phyloP scores from a whole-genome alignment of 2,888 invertebrate species.

The Chrysomela aeneicollis region DNA sequence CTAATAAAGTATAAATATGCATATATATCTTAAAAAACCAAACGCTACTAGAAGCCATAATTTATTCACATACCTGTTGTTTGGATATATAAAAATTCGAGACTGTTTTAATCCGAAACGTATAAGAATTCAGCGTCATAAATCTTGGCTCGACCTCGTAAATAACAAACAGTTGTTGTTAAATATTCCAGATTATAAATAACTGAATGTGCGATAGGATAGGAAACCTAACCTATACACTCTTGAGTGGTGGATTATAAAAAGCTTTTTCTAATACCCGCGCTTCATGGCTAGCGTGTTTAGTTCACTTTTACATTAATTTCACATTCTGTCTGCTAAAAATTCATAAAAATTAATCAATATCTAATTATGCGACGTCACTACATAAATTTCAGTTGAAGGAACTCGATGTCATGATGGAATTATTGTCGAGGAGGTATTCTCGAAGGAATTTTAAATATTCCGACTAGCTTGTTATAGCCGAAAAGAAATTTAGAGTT shows the following conservation, averaged over 20 bases:
- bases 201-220: constrained; percentile 61
- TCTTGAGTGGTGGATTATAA: constrained; percentile 52
- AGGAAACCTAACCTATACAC: constrained; percentile 53
- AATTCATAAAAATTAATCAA: constrained; percentile 59
- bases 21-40: constrained; percentile 51
- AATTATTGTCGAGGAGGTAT: constrained; percentile 57
- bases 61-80: constrained; percentile 60
- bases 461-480: constrained; percentile 55
- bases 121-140: constrained; percentile 62
- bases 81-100: constrained; percentile 60
- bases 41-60: constrained; percentile 54
- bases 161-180: constrained; percentile 64
- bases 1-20: constrained; percentile 55
- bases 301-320: constrained; percentile 46
- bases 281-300: constrained; percentile 36
- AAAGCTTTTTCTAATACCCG: constrained; percentile 63
- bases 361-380: constrained; percentile 60
- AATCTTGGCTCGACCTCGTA: constrained; percentile 64
- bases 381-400: constrained; percentile 55
- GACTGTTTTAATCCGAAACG: constrained; percentile 62
- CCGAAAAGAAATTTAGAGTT: constrained; percentile 54
- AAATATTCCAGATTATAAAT: constrained; percentile 65
- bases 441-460: constrained; percentile 55
- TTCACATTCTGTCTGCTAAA: constrained; percentile 51
- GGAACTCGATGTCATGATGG: constrained; percentile 47